Conservation (phyloP, 92 coral and sea anemone genomes). For the Phenganax stokvisi region DNA sequence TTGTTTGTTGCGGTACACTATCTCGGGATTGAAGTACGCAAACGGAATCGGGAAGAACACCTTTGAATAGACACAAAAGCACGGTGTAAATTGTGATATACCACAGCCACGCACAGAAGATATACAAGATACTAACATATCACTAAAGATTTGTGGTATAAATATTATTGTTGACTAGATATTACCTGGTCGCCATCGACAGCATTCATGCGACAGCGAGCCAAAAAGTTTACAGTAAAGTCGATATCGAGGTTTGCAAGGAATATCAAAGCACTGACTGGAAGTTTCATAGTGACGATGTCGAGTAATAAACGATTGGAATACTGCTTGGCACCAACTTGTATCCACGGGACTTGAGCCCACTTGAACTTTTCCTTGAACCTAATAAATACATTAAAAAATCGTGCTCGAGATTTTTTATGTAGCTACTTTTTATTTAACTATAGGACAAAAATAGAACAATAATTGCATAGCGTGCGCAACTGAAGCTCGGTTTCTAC, state of each 20-base stretch:
- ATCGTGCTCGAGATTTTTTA: no score
- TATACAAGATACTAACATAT: no score
- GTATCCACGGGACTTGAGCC: slow-evolving; percentile 99
- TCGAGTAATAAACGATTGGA: slow-evolving; percentile 77
- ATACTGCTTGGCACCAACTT: slow-evolving; percentile 82
- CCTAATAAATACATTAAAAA: slow-evolving; percentile 35
- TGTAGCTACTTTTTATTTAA: no score
- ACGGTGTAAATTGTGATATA: no score
- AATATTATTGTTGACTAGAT: neutral
- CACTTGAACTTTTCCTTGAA: slow-evolving; percentile 91
- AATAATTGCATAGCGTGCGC: neutral
- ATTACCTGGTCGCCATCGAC: slow-evolving; percentile 78
- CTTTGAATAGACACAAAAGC: slow-evolving; percentile 24
- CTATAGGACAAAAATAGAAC: neutral
- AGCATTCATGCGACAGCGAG: slow-evolving; percentile 86
- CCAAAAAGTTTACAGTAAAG: slow-evolving; percentile 74
- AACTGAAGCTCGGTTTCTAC: no score
- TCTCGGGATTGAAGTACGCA: slow-evolving; percentile 73
- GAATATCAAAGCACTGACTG: slow-evolving; percentile 82
- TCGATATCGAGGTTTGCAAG: slow-evolving; percentile 78
- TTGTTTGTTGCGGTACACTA: slow-evolving; percentile 60
- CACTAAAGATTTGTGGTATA: no score
- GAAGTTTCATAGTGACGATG: slow-evolving; percentile 94
- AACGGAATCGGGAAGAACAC: slow-evolving; percentile 95
- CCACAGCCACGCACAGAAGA: no score